phyloP scores from a whole-genome alignment of 92 coral and sea anemone genomes.

The Siderastrea radians region DNA sequence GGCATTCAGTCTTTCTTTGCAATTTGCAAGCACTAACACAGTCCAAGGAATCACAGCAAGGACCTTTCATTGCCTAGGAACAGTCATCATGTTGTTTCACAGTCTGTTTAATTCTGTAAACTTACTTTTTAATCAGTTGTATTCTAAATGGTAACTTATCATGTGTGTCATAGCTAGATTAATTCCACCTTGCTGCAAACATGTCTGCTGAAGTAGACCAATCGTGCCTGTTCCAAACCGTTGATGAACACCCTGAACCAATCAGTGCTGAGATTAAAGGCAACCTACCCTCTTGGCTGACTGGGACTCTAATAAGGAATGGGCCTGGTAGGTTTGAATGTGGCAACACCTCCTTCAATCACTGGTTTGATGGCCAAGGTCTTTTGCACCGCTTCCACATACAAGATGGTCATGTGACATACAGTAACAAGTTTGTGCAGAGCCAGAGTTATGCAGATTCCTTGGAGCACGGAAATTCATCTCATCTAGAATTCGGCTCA shows the following conservation, averaged over 20 bases:
- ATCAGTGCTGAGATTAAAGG: conserved; percentile 73
- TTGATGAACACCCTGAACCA: conserved; percentile 70
- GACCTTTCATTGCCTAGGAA: too few relatives aligned
- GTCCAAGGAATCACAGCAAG: too few relatives aligned
- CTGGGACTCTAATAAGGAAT: conserved; percentile 80
- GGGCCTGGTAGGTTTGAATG: conserved; percentile 94
- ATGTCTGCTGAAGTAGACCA: conserved; percentile 19
- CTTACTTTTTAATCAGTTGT: too few relatives aligned
- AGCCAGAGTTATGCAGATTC: conserved; percentile 75
- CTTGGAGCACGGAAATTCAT: conserved; percentile 50
- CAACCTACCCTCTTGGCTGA: conserved; percentile 82
- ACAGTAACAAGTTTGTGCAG: conserved; percentile 85
- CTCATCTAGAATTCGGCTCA: conserved; percentile 75
- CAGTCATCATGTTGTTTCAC: too few relatives aligned
- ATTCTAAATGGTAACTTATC: too few relatives aligned
- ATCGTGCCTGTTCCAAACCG: conserved; percentile 53
- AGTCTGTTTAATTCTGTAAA: too few relatives aligned
- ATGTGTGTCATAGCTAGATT: too few relatives aligned
- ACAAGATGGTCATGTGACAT: conserved; percentile 70
- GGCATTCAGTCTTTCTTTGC: too few relatives aligned
- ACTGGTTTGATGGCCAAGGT: conserved; percentile 90
- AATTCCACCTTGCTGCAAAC: background rate
- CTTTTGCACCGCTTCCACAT: conserved; percentile 89
- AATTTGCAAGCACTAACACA: too few relatives aligned
- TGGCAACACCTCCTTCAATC: conserved; percentile 75